phyloP scores from a whole-genome alignment of 2,797 vertebrate genomes.

The Peromyscus nudipes region DNA sequence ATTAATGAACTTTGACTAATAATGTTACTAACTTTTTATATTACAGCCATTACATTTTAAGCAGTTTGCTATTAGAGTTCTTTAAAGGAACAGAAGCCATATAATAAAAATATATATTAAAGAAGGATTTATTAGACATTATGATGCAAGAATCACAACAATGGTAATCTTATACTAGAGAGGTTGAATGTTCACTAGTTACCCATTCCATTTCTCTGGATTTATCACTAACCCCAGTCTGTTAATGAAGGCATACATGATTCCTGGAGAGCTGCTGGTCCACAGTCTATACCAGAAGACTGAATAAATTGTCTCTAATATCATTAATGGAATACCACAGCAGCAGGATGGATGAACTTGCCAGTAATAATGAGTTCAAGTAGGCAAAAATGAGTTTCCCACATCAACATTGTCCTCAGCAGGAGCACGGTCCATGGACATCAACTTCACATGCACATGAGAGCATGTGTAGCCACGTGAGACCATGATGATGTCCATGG shows the following conservation, averaged over 20 bases:
- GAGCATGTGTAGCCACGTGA: background rate
- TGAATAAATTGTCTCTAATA: background rate
- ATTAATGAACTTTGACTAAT: background rate
- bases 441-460: background rate
- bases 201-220: background rate
- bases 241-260: background rate
- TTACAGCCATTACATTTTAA: background rate
- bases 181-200: background rate
- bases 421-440: background rate
- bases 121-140: background rate
- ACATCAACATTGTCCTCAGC: background rate
- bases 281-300: background rate
- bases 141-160: no score
- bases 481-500: background rate
- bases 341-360: background rate
- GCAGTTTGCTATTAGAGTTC: background rate
- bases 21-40: background rate
- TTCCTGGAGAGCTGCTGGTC: background rate
- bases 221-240: background rate
- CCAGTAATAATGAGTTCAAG: background rate
- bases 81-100: background rate
- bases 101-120: background rate
- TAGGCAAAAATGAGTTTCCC: background rate
- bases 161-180: background rate
- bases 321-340: background rate